These are phyloP conservation scores for Scrobipalpa atriplicella DNA, from an alignment of 2,888 invertebrate species.

Conservation along the genomic window DNA sequence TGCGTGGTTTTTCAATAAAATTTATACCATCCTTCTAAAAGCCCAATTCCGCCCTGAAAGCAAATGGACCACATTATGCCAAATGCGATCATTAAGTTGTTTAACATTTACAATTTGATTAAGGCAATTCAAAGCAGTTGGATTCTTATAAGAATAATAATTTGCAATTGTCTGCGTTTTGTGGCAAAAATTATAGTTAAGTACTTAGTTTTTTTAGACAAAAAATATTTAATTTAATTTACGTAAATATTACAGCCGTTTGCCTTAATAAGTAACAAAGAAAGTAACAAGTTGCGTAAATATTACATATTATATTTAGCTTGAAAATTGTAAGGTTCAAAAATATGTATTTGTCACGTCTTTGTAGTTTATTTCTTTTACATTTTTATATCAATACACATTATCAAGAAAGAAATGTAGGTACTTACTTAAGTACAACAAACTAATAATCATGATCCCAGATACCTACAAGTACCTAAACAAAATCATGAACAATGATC, in stretches of 20 bases:
- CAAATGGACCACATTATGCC: slow-evolving; percentile 30
- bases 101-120: slow-evolving; percentile 31
- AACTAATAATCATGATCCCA: background rate
- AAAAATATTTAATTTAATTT: too few relatives aligned
- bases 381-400: too few relatives aligned
- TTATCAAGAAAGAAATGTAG: too few relatives aligned
- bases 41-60: slow-evolving; percentile 7
- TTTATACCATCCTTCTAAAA: background rate
- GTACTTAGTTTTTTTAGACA: too few relatives aligned
- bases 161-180: background rate
- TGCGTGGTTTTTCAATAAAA: background rate
- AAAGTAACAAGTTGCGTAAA: too few relatives aligned
- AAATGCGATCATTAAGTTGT: slow-evolving; percentile 33
- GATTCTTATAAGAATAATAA: slow-evolving; percentile 36
- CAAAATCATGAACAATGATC: background rate
- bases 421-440: background rate
- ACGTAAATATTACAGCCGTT: too few relatives aligned
- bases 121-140: slow-evolving; percentile 6
- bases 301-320: too few relatives aligned
- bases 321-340: too few relatives aligned
- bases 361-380: too few relatives aligned
- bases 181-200: too few relatives aligned
- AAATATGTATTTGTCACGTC: too few relatives aligned
- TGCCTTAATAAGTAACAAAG: too few relatives aligned
- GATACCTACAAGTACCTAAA: background rate